Conservation (phyloP, 2,113 vertebrate species). For the Lampris megalopsis region DNA sequence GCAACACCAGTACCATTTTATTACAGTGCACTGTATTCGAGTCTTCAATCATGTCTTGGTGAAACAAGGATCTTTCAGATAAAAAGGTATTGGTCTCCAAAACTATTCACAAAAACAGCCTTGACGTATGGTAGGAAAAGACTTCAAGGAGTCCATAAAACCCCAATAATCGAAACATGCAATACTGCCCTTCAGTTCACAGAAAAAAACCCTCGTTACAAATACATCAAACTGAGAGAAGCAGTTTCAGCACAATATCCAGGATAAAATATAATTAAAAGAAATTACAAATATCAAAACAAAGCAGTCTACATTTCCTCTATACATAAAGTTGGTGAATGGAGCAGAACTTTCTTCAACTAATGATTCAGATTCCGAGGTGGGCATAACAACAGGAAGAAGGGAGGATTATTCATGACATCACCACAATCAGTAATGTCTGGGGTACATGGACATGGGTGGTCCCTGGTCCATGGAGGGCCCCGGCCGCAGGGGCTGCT, state of each 20-base stretch:
- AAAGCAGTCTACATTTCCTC: slow-evolving; percentile 12
- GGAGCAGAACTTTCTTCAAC: slow-evolving; percentile 4
- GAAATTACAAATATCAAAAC: slow-evolving; percentile 41
- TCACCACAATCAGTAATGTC: slow-evolving; percentile 86
- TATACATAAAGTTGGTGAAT: slow-evolving; percentile 40
- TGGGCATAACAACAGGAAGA: background rate
- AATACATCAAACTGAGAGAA: too few species aligned
- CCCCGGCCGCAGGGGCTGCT: slow-evolving; percentile 38
- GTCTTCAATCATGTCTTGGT: slow-evolving; percentile 68
- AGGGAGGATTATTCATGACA: background rate
- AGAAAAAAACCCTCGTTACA: too few species aligned
- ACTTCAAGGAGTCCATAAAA: slow-evolving; percentile 15
- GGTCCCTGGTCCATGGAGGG: slow-evolving; percentile 76
- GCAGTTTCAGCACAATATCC: slow-evolving; percentile 6
- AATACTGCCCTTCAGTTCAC: slow-evolving; percentile 14
- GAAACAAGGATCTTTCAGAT: slow-evolving; percentile 47
- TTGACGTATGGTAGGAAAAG: background rate
- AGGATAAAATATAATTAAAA: slow-evolving; percentile 51
- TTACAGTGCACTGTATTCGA: slow-evolving; percentile 83
- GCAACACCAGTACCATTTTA: slow-evolving; percentile 99
- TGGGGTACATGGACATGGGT: slow-evolving; percentile 88
- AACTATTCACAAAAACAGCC: background rate
- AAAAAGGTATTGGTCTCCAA: too few species aligned
- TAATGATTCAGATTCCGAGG: background rate
- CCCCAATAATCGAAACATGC: slow-evolving; percentile 46